Base-by-base conservation (phyloP, 1,140 invertebrate genomes). In the Mya arenaria region DNA sequence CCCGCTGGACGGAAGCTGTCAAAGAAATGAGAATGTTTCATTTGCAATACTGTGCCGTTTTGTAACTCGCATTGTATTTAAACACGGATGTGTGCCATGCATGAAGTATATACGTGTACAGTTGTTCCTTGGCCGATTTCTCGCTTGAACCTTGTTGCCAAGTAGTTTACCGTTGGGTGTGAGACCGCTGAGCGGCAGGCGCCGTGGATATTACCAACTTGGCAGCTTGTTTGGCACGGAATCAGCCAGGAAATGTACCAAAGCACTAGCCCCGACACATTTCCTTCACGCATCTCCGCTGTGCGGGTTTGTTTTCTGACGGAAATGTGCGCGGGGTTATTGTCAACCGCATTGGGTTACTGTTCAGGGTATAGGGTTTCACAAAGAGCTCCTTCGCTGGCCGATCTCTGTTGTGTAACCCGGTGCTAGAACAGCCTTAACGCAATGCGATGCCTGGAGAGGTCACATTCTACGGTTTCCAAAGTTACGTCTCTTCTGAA, bases 361-460 rank as follows among this genome's bases (percentile, higher is more conserved):
- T 23, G 28, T 30, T 65, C 3, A n/a, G 34, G 52, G 48, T 32
- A n/a, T 52, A 72, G 39, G 58, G 69, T 72, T 72, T 8, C 69
- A 72, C 32, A 72, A 72, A 72, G 69, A 36, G 19, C 17, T 37
- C 25, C 36, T 72, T 72, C 52, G 69, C 69, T 32, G 69, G 69
- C 58, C 69, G 52, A 72, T 37, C 56, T 28, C 69, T 72, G 69
- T 72, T 72, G 32, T 72, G 69, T 72, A 58, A 72, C 48, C 58
- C 37, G 30, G 69, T 36, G 52, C 44, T 58, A n/a, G 55, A 25
- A 23, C 10, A 19, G 37, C 28, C 25, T 65, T 17, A 44, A 41
- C 30, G 36, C 28, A 60, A 23, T 23, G 17, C 28, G 28, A 34
- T 65, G 19, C 32, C 36, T 37, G 25, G 32, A n/a, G 10, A 65